Evolutionary conservation across 2,888 invertebrate species (phyloP), one percentile per base, ranked within the genome.

Genomic region (Thyatira batis): DNA sequence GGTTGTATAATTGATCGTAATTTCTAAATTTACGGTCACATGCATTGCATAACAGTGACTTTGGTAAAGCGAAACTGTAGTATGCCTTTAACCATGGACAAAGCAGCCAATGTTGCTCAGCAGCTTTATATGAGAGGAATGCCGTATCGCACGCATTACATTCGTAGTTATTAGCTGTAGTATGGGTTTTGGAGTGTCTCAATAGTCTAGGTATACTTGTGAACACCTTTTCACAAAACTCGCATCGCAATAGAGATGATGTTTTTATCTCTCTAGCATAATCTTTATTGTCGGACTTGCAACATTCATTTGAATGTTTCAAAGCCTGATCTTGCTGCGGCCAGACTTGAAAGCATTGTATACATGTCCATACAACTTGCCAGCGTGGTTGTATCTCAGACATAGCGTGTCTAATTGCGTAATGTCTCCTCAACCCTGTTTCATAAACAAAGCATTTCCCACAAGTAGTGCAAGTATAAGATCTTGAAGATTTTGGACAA

Each of bases 111-210:
- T 92, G 92, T 51, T 86, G 83, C 62, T 90, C 86, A 17, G 87
- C 91, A 46, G 63, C 69, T 68, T 83, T 87, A 61, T 86, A 92
- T 20, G 87, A 88, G 11, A 68, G 53, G 67, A 92, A 92, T 43
- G 75, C 62, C 46, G 81, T 73, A 54, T 78, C 76, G 60, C 92
- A 92, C 60, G 93, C 92, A 54, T 89, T 89, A 74, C 95, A 95
- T 72, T 94, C 93, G 80, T 95, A 95, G 73, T 94, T 94, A 74
- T 92, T 93, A 63, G 93, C 92, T n/a, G 93, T 94, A 1, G 93
- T 93, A 82, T 95, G 95, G 33, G 71, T 68, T 69, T 87, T 90
- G 1, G 82, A 79, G 69, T 92, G 92, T 55, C 82, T 78, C 44
- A 92, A 61, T 23, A 92, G 61, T 72, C 87, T 80, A 10, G 90